These are phyloP conservation scores for Lytechinus pictus DNA, from an alignment of 35 echinoderm and acorn worm genomes.

Conservation along the genomic window DNA sequence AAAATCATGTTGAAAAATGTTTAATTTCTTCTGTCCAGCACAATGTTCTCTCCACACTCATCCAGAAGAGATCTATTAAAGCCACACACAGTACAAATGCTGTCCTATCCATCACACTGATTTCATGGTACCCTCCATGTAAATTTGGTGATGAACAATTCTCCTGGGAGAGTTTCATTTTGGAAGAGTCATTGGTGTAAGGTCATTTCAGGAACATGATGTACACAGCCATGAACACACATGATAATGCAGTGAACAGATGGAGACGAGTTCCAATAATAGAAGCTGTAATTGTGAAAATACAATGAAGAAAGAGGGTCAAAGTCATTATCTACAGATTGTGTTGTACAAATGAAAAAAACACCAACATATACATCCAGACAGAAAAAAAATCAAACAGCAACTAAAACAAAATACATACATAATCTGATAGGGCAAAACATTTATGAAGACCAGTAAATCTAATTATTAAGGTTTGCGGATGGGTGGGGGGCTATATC, in stretches of 20 bases:
- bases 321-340: too few species aligned
- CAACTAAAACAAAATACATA: too few species aligned
- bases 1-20: background rate
- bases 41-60: background rate
- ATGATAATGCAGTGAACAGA: slow-evolving; percentile 44
- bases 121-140: background rate
- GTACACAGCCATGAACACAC: slow-evolving; percentile 66
- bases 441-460: too few species aligned
- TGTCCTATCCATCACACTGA: background rate
- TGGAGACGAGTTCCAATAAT: slow-evolving; percentile 70
- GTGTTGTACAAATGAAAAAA: too few species aligned
- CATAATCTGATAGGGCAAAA: too few species aligned
- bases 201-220: slow-evolving; percentile 67
- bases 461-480: too few species aligned
- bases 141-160: background rate
- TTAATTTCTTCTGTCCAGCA: background rate
- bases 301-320: too few species aligned
- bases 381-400: too few species aligned
- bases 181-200: background rate
- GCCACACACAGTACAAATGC: background rate
- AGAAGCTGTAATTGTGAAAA: slow-evolving; percentile 58
- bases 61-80: background rate
- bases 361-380: too few species aligned
- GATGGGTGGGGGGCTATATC: too few species aligned
- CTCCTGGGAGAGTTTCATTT: background rate